Evolutionary conservation across 2,113 vertebrate species (phyloP).

Genomic region (Alligator mississippiensis): DNA sequence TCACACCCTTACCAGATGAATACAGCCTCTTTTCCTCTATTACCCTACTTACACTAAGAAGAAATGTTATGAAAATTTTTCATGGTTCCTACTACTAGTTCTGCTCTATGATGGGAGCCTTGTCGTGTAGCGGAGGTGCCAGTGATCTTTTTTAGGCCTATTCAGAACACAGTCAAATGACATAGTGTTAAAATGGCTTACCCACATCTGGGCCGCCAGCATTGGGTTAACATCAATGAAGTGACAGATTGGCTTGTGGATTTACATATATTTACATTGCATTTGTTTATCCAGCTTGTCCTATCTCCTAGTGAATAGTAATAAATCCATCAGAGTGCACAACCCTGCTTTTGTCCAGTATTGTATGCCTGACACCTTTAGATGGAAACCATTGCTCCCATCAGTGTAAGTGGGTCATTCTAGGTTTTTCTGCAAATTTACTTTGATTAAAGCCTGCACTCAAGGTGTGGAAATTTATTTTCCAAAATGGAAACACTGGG

Average conservation of each 20-base stretch:
- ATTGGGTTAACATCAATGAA: not conserved
- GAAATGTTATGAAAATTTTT: not conserved
- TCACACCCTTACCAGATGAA: not conserved
- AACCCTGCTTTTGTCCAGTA: not conserved
- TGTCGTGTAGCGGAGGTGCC: not conserved
- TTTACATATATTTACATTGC: not conserved
- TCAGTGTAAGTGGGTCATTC: too few species aligned
- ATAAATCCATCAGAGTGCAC: not conserved
- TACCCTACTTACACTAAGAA: not conserved
- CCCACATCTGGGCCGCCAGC: not conserved
- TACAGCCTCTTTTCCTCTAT: not conserved
- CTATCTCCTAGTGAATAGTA: not conserved
- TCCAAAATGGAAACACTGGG: too few species aligned
- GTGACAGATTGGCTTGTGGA: not conserved
- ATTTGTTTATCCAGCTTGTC: not conserved
- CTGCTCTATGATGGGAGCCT: not conserved
- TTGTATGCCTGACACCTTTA: not conserved
- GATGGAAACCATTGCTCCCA: not conserved
- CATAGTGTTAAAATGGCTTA: not conserved
- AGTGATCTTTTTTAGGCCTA: not conserved
- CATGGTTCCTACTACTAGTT: not conserved
- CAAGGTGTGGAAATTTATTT: too few species aligned
- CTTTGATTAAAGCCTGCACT: too few species aligned
- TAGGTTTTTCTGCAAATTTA: too few species aligned
- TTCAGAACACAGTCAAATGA: not conserved